Evolutionary conservation across 2,888 invertebrate species (phyloP).

Genomic region (Chirona hameri): DNA sequence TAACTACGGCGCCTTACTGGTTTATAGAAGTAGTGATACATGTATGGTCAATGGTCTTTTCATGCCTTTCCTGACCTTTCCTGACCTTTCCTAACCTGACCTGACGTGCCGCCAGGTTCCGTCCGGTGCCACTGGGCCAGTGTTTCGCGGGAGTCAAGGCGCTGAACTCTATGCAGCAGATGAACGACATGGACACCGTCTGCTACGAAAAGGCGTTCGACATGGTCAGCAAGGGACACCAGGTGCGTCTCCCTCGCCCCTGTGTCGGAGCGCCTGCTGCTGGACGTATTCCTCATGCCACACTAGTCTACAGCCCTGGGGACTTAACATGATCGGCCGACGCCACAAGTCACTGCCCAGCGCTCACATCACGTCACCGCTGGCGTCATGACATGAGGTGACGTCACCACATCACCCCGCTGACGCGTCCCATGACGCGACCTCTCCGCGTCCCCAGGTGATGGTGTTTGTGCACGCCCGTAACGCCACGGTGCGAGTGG

Average conservation of each 20-base stretch:
- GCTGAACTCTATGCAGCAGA: conserved; percentile 56
- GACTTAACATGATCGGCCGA: too few species aligned
- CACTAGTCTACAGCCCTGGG: too few species aligned
- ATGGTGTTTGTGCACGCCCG: conserved; percentile 99
- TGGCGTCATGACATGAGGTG: too few species aligned
- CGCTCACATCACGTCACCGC: too few species aligned
- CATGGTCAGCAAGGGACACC: conserved; percentile 84
- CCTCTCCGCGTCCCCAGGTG: conserved; percentile 50
- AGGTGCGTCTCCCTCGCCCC: conserved; percentile 56
- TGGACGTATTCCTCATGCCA: too few species aligned
- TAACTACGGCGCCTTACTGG: too few species aligned
- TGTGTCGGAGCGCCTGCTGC: too few species aligned
- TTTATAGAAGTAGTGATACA: too few species aligned
- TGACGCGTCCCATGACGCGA: neutral
- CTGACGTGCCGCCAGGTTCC: conserved; percentile 62
- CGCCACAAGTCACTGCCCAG: too few species aligned
- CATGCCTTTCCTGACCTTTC: too few species aligned
- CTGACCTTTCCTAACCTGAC: neutral
- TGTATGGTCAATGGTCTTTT: too few species aligned
- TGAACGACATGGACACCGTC: conserved; percentile 80
- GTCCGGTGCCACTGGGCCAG: conserved; percentile 91
- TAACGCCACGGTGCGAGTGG: conserved; percentile 89
- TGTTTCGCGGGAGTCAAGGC: conserved; percentile 85
- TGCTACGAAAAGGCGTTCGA: conserved; percentile 89
- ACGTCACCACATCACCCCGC: too few species aligned